A percentile compares a stretch with the other conserved stretches of the same genome.
Conservation (phyloP, 2,797 vertebrate species). For the Petrocephalus sullivani region DNA sequence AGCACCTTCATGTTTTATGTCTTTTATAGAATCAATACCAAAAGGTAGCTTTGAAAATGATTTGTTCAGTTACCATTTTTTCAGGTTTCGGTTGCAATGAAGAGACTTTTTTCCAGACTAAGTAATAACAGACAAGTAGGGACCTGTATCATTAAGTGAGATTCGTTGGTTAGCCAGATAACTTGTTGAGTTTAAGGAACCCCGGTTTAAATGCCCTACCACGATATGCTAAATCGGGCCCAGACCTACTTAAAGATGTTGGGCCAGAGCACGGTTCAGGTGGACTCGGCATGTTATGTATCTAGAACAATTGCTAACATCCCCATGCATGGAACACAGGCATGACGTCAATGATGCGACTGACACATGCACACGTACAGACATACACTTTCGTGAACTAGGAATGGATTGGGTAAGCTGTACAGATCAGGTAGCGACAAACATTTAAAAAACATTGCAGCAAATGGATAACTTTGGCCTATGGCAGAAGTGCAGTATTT, state of each 20-base stretch:
- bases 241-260: not conserved
- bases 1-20: not conserved
- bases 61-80: not conserved
- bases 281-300: not conserved
- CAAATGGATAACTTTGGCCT: not conserved
- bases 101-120: not conserved
- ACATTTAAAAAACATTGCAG: not conserved
- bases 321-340: not conserved
- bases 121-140: not conserved
- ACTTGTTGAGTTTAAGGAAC: not conserved
- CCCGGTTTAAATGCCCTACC: not conserved
- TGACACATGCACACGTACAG: not conserved
- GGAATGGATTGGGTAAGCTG: not conserved
- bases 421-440: not conserved
- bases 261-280: not conserved
- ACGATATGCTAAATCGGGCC: not conserved
- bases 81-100: not conserved
- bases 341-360: not conserved
- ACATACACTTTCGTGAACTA: not conserved
- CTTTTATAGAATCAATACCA: not conserved
- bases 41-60: not conserved
- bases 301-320: not conserved
- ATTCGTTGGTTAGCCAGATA: not conserved
- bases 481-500: not conserved
- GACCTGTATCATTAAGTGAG: not conserved